These are phyloP conservation scores for Sebastiscus albofasciatus DNA, from an alignment of 2,797 vertebrate species.

Conservation along the genomic window DNA sequence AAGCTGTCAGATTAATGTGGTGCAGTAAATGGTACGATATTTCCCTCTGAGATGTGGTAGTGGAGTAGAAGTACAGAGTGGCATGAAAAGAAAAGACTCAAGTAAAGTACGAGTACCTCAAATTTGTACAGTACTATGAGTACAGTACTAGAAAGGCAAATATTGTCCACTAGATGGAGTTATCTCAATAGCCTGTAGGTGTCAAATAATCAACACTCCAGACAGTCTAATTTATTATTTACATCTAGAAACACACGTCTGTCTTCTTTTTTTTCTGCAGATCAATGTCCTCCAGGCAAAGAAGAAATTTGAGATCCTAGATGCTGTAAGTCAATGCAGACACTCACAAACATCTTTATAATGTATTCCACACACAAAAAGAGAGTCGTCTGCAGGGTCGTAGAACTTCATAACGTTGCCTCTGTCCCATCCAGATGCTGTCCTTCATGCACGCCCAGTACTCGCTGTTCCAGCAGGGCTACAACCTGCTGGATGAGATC, in stretches of 20 bases:
- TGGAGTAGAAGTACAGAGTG: not conserved
- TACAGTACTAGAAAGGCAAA: not conserved
- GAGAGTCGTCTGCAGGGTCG: fast-evolving
- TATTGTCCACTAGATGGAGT: constrained; percentile 48
- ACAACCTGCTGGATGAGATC: constrained; percentile 91
- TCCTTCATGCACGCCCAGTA: constrained; percentile 98
- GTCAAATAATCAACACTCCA: not conserved
- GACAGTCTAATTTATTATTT: not conserved
- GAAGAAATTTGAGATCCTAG: constrained; percentile 98
- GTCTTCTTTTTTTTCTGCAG: constrained; percentile 71
- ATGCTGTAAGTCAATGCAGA: constrained; percentile 86
- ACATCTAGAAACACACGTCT: not conserved
- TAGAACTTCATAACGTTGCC: not conserved
- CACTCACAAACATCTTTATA: not conserved
- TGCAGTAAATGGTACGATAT: not conserved
- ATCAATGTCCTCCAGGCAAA: constrained; percentile 98
- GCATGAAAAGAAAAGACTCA: not conserved
- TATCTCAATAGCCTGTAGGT: not conserved
- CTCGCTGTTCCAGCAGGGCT: constrained; percentile 96
- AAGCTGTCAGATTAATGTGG: not conserved
- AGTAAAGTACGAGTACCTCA: not conserved
- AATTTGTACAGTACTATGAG: not conserved
- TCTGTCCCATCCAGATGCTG: constrained; percentile 87
- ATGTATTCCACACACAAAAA: not conserved
- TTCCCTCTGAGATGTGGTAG: not conserved